phyloP scores from a whole-genome alignment of 35 echinoderm and acorn worm species.

The Diadema setosum region DNA sequence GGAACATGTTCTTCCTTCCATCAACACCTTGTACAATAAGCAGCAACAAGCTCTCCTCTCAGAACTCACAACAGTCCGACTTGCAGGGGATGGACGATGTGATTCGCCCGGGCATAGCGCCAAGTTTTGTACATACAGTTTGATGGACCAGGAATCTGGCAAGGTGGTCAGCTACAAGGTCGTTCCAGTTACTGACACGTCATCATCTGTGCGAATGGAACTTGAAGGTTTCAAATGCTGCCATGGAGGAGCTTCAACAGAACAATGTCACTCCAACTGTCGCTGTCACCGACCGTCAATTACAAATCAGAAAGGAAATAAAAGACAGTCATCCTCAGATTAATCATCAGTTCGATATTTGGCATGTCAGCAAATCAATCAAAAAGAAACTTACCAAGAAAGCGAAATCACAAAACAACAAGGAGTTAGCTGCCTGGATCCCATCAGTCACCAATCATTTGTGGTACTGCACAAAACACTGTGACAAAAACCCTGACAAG shows the following conservation, averaged over 20 bases:
- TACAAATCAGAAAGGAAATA: neutral
- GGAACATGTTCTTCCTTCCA: neutral
- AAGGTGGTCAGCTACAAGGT: conserved; percentile 2
- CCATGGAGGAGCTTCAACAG: neutral
- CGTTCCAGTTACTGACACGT: neutral
- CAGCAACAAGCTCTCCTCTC: neutral
- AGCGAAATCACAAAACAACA: neutral
- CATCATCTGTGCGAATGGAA: conserved; percentile 22
- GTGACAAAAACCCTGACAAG: neutral
- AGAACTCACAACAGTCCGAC: neutral
- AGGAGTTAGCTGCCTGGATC: conserved; percentile 26
- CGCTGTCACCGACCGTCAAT: conserved; percentile 14
- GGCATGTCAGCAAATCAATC: conserved; percentile 16
- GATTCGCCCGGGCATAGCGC: conserved; percentile 50
- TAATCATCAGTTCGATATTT: conserved; percentile 41
- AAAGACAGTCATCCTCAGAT: conserved; percentile 15
- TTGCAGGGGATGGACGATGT: conserved; percentile 21
- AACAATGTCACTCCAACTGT: neutral
- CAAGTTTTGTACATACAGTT: conserved; percentile 50
- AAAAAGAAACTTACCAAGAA: neutral
- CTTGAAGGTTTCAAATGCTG: neutral
- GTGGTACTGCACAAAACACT: conserved; percentile 43
- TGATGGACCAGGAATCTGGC: conserved; percentile 26
- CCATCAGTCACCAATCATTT: conserved; percentile 31
- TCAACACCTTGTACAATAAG: neutral